Evolutionary conservation across 1,140 invertebrate species (phyloP).

Genomic region (Cylas formicarius): DNA sequence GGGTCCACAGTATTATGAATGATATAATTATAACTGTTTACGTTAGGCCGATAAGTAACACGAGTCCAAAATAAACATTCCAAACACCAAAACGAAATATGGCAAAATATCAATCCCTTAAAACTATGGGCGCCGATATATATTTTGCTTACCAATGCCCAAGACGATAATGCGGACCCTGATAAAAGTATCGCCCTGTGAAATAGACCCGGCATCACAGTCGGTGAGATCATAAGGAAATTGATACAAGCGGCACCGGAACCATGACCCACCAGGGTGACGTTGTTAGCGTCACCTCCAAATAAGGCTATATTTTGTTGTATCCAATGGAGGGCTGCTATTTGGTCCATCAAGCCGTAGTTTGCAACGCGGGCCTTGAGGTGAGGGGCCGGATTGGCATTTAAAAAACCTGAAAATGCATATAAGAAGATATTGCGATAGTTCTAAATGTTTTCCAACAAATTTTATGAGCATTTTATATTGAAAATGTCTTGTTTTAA

Average conservation of each 20-base stretch:
- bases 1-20: too few species aligned
- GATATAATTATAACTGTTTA: too few species aligned
- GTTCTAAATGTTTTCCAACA: too few species aligned
- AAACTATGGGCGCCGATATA: too few species aligned
- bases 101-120: too few species aligned
- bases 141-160: conserved; percentile 59
- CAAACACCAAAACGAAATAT: too few species aligned
- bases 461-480: too few species aligned
- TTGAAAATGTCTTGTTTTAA: too few species aligned
- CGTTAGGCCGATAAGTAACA: too few species aligned
- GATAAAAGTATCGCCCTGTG: conserved; percentile 84
- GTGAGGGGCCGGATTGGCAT: conserved; percentile 73
- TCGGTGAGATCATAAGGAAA: conserved; percentile 89
- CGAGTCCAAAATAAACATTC: too few species aligned
- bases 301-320: conserved; percentile 87
- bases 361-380: conserved; percentile 78
- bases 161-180: conserved; percentile 87
- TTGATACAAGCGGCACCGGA: conserved; percentile 93
- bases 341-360: conserved; percentile 90
- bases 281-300: conserved; percentile 79
- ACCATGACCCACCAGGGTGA: conserved; percentile 88
- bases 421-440: too few species aligned
- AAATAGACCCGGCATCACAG: conserved; percentile 83
- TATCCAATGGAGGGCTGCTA: conserved; percentile 85
- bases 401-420: conserved; percentile 73